Evolutionary conservation across 2,113 vertebrate species (phyloP), one percentile per base, ranked within the genome.

Genomic region (Colistium nudipinnis): DNA sequence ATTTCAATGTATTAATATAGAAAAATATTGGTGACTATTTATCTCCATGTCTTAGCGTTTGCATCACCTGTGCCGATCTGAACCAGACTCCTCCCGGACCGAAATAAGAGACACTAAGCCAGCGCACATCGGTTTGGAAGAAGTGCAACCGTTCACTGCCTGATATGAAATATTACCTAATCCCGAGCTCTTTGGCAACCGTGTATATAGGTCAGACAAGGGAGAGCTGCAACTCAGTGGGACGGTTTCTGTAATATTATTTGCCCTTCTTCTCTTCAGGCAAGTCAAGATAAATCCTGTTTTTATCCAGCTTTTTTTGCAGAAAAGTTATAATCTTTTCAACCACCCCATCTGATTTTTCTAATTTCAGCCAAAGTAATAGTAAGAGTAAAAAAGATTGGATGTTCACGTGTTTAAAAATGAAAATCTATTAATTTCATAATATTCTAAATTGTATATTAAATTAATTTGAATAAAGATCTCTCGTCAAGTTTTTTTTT

Each of bases 11-110:
- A 13, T 6, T 6, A 28, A 5, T 48, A 2, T 22, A 7, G 3
- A 22, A 31, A 39, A 2, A 14, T 13, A 20, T 6, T 20, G 2
- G 6, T 25, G 1, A 45, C 28, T 35, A 25, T 72, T 19, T 78
- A 9, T 53, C 12, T 76, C 1, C 10, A 7, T 57, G 41, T 81
- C 28, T 22, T 38, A 92, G 91, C 81, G 82, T 30, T 62, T 76
- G 30, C 13, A 3, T 66, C 44, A 39, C 9, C 64, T 88, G 65
- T 88, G 86, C 33, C 53, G n/a, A 1, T 76, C 88, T 19, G 60
- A 68, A 3, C 48, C 44, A 7, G 56, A 76, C 31, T 48, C 14
- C 44, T 73, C 43, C 0, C 12, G 39, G 14, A 63, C 33, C 41
- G 33, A 7, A 62, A 71, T 61, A 9, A 54, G 8, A 43, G 79